Evolutionary conservation across 2,113 vertebrate genomes (phyloP).

Genomic region (Sakesphorus luctuosus): DNA sequence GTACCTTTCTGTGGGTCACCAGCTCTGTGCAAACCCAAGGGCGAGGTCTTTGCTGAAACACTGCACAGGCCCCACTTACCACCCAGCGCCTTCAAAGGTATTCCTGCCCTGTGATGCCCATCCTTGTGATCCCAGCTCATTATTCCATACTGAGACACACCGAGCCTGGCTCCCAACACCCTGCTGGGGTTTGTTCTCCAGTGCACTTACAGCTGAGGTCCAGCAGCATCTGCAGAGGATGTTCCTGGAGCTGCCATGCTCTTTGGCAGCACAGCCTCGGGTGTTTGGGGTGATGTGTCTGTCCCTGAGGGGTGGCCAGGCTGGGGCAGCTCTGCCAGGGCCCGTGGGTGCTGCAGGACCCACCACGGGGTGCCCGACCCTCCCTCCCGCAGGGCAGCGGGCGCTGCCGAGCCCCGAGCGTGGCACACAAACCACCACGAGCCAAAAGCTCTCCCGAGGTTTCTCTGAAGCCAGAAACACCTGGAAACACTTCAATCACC

Average conservation of each 20-base stretch:
- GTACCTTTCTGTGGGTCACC: slow-evolving; percentile 30
- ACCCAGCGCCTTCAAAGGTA: neutral
- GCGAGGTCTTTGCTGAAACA: neutral
- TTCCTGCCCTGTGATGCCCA: neutral
- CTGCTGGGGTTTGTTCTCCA: neutral
- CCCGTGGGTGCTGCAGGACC: neutral
- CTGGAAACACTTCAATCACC: slow-evolving; percentile 52
- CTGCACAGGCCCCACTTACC: neutral
- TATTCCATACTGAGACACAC: neutral
- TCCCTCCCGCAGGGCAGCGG: neutral
- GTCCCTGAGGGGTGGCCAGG: neutral
- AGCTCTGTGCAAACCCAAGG: neutral
- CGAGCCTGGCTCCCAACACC: neutral
- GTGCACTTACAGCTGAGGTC: neutral
- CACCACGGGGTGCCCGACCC: neutral
- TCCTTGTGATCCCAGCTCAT: neutral
- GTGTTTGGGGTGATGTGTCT: neutral
- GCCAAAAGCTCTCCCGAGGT: neutral
- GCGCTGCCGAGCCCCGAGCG: neutral
- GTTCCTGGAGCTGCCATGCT: rapidly evolving
- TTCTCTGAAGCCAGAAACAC: slow-evolving; percentile 21
- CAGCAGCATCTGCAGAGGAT: neutral
- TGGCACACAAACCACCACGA: neutral
- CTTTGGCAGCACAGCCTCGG: neutral
- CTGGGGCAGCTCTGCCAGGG: neutral